Evolutionary conservation across 1,140 invertebrate genomes (phyloP).

Genomic region (Octopus bimaculoides): DNA sequence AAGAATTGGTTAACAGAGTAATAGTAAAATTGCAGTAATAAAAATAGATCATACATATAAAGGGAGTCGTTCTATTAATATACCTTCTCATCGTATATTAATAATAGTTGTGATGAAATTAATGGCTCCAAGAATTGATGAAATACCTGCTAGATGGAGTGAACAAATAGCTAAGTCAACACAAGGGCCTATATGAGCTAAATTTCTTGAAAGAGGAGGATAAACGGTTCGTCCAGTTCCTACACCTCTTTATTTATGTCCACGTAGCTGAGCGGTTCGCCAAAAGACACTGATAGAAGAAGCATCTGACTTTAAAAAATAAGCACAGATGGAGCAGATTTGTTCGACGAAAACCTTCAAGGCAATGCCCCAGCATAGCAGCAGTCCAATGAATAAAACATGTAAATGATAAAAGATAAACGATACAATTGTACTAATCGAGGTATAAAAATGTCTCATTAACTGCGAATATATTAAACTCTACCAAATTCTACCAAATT

Average conservation of each 20-base stretch:
- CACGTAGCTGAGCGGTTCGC: no score
- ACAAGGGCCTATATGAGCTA: background rate
- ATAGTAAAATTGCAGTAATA: background rate
- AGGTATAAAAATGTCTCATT: no score
- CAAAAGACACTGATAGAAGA: no score
- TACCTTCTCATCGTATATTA: slow-evolving; percentile 1
- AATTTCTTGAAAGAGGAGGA: slow-evolving; percentile 1
- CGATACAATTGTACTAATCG: no score
- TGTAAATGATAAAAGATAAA: no score
- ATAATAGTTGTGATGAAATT: background rate
- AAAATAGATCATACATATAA: background rate
- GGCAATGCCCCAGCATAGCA: no score
- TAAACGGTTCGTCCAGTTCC: background rate
- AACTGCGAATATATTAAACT: no score
- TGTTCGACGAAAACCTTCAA: no score
- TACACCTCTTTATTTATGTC: background rate
- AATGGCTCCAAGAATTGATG: background rate
- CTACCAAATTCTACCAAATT: no score
- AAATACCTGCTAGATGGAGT: background rate
- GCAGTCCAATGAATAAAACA: no score
- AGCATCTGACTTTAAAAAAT: no score
- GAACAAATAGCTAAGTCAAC: background rate
- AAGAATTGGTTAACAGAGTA: slow-evolving; percentile 54
- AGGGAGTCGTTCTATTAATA: background rate
- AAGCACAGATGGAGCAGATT: no score